phyloP scores from a whole-genome alignment of 2,797 vertebrate species.

The Bradypus variegatus region DNA sequence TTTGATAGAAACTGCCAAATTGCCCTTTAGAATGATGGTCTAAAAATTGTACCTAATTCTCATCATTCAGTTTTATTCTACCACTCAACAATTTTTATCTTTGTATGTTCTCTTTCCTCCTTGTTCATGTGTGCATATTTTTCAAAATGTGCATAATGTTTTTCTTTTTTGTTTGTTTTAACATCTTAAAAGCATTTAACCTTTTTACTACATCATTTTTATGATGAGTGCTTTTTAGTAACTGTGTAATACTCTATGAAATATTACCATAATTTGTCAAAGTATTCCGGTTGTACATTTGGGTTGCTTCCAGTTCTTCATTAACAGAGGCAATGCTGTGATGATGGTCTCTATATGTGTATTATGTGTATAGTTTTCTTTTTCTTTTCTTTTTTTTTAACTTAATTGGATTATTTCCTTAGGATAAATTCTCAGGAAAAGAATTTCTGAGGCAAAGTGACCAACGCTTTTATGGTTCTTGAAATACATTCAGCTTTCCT shows the following conservation, averaged over 20 bases:
- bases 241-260: neutral
- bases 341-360: neutral
- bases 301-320: neutral
- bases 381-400: no score
- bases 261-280: neutral
- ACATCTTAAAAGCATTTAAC: neutral
- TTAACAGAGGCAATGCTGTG: neutral
- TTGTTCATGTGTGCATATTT: neutral
- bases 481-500: neutral
- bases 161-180: constrained; percentile 20
- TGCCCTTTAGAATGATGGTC: neutral
- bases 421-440: neutral
- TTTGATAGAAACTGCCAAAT: constrained; percentile 1
- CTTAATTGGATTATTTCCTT: constrained; percentile 4
- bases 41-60: constrained; percentile 6
- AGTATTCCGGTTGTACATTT: neutral
- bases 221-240: neutral
- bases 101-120: neutral
- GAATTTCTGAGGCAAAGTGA: neutral
- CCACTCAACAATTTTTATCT: neutral
- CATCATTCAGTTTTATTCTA: neutral
- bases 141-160: neutral
- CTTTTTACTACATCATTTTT: neutral
- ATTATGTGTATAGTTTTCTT: neutral
- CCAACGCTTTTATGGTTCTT: neutral